Percentiles rank a stretch among this genome's conserved stretches.
Evolutionary conservation across 2,888 invertebrate species (phyloP).

Genomic region (Synergus japonicus): DNA sequence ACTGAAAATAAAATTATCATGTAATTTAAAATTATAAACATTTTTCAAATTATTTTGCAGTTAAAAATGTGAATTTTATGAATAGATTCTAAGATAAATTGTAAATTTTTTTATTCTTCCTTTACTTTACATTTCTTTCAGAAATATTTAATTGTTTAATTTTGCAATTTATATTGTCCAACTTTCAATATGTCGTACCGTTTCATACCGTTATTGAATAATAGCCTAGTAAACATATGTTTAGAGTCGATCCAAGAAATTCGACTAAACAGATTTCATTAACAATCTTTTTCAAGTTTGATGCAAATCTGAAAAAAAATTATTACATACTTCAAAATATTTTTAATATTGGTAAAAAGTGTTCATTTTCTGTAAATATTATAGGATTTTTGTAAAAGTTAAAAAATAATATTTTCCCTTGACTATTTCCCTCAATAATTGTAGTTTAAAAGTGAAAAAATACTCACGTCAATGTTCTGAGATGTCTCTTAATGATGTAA

Average conservation of each 20-base stretch:
- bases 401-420: too few species aligned
- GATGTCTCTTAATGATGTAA: neutral
- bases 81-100: too few species aligned
- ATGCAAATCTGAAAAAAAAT: slow-evolving; percentile 44
- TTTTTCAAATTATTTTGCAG: neutral
- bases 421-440: neutral
- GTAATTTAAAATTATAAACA: neutral
- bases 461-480: neutral
- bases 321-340: neutral
- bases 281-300: slow-evolving; percentile 41
- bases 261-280: slow-evolving; percentile 45
- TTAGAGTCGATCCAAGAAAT: slow-evolving; percentile 43
- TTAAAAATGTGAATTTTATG: neutral
- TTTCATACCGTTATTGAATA: slow-evolving; percentile 44
- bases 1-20: slow-evolving; percentile 37
- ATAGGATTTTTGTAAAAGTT: too few species aligned
- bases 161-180: neutral
- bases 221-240: slow-evolving; percentile 48
- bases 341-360: neutral
- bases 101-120: too few species aligned
- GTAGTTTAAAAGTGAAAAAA: neutral
- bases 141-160: neutral
- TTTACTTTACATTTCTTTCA: too few species aligned
- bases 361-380: too few species aligned
- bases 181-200: neutral